Conservation (phyloP, 2,113 vertebrate genomes). For the Elephas maximus region DNA sequence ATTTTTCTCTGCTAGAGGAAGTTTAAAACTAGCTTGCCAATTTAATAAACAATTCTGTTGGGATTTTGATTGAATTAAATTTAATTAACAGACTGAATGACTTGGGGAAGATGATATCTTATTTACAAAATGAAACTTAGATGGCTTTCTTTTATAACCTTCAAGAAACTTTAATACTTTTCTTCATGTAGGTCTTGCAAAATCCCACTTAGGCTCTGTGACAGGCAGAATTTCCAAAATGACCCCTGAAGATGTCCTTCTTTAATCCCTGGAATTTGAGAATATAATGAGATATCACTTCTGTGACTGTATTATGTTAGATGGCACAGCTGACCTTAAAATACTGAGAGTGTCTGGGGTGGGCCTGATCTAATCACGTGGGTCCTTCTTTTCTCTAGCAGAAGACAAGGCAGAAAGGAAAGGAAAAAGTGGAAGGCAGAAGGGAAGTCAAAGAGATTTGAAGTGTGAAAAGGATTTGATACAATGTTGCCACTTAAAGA, state of each 20-base stretch:
- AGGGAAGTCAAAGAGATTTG: not conserved
- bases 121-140: conserved; percentile 16
- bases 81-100: conserved; percentile 8
- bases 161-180: conserved; percentile 42
- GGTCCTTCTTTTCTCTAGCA: not conserved
- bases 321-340: not conserved
- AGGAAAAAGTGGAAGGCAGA: not conserved
- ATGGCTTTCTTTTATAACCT: not conserved
- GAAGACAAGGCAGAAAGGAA: not conserved
- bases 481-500: not conserved
- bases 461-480: not conserved
- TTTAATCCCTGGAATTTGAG: not conserved
- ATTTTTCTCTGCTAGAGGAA: conserved; percentile 15
- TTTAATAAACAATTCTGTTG: conserved; percentile 49
- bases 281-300: not conserved
- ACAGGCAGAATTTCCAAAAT: conserved; percentile 12
- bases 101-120: not conserved
- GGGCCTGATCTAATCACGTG: not conserved
- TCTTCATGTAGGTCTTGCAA: not conserved
- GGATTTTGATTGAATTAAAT: conserved; percentile 33
- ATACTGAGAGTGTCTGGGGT: not conserved
- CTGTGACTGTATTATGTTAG: not conserved
- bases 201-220: not conserved
- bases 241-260: not conserved
- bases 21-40: conserved; percentile 46